phyloP scores from a whole-genome alignment of 2,113 vertebrate genomes.

The Podarcis muralis region DNA sequence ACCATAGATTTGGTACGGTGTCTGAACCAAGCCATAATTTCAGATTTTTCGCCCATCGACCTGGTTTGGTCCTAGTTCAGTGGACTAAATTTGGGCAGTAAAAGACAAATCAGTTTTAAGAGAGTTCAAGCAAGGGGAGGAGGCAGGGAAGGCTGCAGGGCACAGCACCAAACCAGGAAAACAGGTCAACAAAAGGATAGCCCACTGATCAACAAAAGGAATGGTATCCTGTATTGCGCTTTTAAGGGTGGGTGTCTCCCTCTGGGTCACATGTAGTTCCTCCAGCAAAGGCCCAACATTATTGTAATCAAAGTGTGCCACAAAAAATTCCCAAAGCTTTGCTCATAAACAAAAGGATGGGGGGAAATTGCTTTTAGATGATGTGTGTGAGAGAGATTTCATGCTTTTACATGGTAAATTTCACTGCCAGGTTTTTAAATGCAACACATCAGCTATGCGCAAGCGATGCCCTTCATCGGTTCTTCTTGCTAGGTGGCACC shows the following conservation, averaged over 20 bases:
- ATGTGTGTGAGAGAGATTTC: background rate
- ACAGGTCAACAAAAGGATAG: background rate
- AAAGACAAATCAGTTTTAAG: background rate
- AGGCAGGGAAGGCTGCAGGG: background rate
- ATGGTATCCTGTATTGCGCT: background rate
- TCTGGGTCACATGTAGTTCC: too few species aligned
- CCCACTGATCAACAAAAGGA: background rate
- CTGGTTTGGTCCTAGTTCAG: background rate
- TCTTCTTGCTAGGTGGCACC: background rate
- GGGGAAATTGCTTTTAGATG: background rate
- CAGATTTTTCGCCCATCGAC: background rate
- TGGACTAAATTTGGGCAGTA: background rate
- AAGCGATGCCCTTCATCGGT: background rate
- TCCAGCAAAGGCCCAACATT: too few species aligned
- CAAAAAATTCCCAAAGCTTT: too few species aligned
- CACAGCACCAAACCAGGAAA: background rate
- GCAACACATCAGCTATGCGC: too few species aligned
- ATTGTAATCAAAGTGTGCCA: too few species aligned
- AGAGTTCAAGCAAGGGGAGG: too few species aligned
- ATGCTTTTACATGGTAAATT: background rate
- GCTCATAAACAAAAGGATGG: too few species aligned
- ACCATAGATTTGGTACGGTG: background rate
- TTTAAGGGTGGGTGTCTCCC: background rate
- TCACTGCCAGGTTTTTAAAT: background rate
- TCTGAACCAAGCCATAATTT: background rate